Evolutionary conservation across 2,113 vertebrate species (phyloP).

Genomic region (Mesembrinibis cayennensis): DNA sequence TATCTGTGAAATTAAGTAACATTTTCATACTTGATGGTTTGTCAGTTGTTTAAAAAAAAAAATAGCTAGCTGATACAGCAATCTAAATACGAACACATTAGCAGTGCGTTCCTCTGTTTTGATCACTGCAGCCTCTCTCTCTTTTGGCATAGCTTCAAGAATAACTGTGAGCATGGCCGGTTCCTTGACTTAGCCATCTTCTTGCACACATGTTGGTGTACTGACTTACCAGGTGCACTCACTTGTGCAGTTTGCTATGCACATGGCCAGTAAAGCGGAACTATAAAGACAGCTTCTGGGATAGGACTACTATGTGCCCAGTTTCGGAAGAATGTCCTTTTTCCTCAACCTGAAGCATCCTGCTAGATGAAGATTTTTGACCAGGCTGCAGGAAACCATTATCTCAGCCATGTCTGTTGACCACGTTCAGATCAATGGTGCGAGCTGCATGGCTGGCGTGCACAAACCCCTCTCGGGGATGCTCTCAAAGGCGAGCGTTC

Average conservation of each 20-base stretch:
- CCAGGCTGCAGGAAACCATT: background rate
- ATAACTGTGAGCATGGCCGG: background rate
- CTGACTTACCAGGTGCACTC: background rate
- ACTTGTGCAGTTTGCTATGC: background rate
- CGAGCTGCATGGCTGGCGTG: fast-evolving
- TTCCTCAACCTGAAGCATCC: background rate
- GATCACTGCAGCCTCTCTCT: background rate
- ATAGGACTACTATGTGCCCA: background rate
- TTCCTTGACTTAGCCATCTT: background rate
- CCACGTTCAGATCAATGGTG: background rate
- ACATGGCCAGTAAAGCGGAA: background rate
- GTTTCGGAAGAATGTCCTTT: background rate
- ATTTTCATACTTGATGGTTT: slow-evolving; percentile 9
- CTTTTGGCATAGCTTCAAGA: background rate
- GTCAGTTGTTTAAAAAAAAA: background rate
- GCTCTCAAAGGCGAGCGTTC: background rate
- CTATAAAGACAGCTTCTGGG: background rate
- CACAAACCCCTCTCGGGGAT: background rate
- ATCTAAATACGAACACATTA: background rate
- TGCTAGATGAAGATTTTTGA: background rate
- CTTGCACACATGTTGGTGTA: background rate
- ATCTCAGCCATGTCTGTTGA: background rate
- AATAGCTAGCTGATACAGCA: background rate
- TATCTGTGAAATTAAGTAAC: slow-evolving; percentile 45
- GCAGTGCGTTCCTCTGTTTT: background rate